These are phyloP conservation scores for Sterrhoptilus dennistouni DNA, from an alignment of 2,113 vertebrate species.

Conservation along the genomic window DNA sequence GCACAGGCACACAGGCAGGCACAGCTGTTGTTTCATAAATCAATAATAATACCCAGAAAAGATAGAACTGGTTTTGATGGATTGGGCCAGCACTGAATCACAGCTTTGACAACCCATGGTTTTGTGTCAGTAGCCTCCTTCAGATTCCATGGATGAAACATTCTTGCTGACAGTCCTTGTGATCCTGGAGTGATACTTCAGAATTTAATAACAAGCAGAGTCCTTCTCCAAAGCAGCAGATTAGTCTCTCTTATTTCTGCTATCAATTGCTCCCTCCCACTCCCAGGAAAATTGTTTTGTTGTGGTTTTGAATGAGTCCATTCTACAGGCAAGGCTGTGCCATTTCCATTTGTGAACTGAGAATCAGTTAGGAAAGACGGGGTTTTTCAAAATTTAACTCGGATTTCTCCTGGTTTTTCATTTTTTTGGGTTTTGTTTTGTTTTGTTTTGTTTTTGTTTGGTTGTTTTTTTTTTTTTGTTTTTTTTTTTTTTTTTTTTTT, in stretches of 20 bases:
- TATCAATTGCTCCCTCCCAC: background rate
- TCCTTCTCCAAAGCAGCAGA: background rate
- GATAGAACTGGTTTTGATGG: background rate
- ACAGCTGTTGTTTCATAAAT: slow-evolving; percentile 28
- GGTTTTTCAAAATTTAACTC: background rate
- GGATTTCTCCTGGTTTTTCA: background rate
- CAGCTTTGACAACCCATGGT: background rate
- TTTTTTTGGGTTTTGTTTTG: background rate
- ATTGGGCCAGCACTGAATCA: background rate
- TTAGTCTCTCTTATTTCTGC: background rate
- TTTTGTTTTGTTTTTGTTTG: too few relatives aligned
- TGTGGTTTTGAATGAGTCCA: background rate
- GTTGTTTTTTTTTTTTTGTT: too few relatives aligned
- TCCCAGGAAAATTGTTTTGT: background rate
- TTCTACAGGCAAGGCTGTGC: background rate
- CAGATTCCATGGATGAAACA: background rate
- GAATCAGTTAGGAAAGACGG: background rate
- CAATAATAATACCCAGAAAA: background rate
- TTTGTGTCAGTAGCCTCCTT: slow-evolving; percentile 17
- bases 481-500: too few relatives aligned
- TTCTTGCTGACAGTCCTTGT: background rate
- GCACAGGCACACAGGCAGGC: background rate
- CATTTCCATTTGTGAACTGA: background rate
- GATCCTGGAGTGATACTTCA: background rate
- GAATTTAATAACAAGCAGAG: background rate